A percentile compares a stretch with the other conserved stretches of the same genome.
phyloP scores from a whole-genome alignment of 1,140 invertebrate species.

The Capitella teleta region DNA sequence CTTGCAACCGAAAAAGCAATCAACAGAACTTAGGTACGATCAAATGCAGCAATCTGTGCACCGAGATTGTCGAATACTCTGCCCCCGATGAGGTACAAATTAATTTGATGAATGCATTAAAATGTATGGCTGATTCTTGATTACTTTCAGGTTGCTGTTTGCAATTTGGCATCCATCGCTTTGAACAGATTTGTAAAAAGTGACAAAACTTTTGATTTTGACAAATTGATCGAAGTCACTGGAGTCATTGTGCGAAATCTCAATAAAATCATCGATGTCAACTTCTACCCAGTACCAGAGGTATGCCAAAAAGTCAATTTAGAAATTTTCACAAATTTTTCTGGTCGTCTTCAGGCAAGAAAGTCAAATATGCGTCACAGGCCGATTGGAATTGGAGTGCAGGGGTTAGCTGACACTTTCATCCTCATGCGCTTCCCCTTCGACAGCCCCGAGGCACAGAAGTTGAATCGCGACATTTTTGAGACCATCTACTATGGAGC shows the following conservation, averaged over 20 bases:
- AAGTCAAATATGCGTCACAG: conserved; percentile 83
- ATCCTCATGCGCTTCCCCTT: conserved; percentile 86
- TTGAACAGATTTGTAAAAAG: conserved; percentile 84
- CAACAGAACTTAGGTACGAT: conserved; percentile 98
- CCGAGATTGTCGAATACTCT: conserved; percentile 89
- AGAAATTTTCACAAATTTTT: neutral
- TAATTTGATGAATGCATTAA: too few relatives aligned
- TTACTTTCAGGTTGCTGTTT: conserved; percentile 87
- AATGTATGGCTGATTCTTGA: too few relatives aligned
- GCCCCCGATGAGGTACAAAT: conserved; percentile 67
- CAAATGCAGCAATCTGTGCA: conserved; percentile 95
- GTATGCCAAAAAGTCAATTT: conserved; percentile 42
- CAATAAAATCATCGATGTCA: conserved; percentile 96
- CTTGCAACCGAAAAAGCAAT: conserved; percentile 94
- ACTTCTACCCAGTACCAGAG: conserved; percentile 88
- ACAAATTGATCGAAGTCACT: conserved; percentile 73
- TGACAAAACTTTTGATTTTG: conserved; percentile 68
- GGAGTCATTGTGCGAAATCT: conserved; percentile 85
- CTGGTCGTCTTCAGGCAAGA: conserved; percentile 44
- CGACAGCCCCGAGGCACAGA: conserved; percentile 61
- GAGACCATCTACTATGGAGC: conserved; percentile 98
- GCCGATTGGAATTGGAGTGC: conserved; percentile 91
- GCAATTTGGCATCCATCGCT: conserved; percentile 97
- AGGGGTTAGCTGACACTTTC: conserved; percentile 94
- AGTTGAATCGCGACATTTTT: conserved; percentile 91